These are phyloP conservation scores for Hyposoter didymator DNA, from an alignment of 2,888 invertebrate genomes.

Conservation along the genomic window DNA sequence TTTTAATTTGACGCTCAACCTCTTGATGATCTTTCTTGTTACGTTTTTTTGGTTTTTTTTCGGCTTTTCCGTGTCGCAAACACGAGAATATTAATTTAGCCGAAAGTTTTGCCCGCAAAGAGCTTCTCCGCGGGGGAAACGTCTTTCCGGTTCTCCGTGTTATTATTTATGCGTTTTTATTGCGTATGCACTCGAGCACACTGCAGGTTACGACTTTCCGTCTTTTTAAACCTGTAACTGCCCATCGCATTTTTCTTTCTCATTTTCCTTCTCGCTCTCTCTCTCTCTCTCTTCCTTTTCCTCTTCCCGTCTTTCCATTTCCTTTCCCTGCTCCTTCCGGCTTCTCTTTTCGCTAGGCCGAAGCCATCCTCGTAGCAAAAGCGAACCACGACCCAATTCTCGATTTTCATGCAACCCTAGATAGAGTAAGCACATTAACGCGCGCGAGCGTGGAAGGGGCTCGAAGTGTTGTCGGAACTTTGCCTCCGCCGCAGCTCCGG, in stretches of 20 bases:
- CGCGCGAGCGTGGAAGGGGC: slow-evolving; percentile 42
- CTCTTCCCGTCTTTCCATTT: slow-evolving; percentile 24
- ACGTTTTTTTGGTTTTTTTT: neutral
- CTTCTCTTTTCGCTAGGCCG: slow-evolving; percentile 57
- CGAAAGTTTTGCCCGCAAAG: slow-evolving; percentile 30
- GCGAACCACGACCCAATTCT: slow-evolving; percentile 59
- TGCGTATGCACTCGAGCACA: slow-evolving; percentile 41
- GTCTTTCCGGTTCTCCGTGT: slow-evolving; percentile 37
- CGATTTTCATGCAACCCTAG: slow-evolving; percentile 46
- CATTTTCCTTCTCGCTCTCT: neutral
- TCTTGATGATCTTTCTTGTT: slow-evolving; percentile 10
- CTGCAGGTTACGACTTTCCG: slow-evolving; percentile 40
- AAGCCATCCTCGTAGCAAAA: slow-evolving; percentile 48
- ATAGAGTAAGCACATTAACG: slow-evolving; percentile 65
- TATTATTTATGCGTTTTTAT: slow-evolving; percentile 36
- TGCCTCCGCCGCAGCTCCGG: neutral
- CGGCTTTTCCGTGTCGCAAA: slow-evolving; percentile 12
- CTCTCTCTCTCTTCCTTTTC: slow-evolving; percentile 25
- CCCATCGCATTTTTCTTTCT: slow-evolving; percentile 24
- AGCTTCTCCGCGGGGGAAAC: slow-evolving; percentile 25
- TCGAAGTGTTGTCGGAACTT: slow-evolving; percentile 10
- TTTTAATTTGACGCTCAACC: slow-evolving; percentile 47
- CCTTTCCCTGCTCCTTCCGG: slow-evolving; percentile 32
- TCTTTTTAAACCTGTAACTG: slow-evolving; percentile 7
- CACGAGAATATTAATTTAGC: slow-evolving; percentile 36